These are phyloP conservation scores for Drosophila erecta DNA, from an alignment of 1,140 invertebrate genomes.

Conservation along the genomic window DNA sequence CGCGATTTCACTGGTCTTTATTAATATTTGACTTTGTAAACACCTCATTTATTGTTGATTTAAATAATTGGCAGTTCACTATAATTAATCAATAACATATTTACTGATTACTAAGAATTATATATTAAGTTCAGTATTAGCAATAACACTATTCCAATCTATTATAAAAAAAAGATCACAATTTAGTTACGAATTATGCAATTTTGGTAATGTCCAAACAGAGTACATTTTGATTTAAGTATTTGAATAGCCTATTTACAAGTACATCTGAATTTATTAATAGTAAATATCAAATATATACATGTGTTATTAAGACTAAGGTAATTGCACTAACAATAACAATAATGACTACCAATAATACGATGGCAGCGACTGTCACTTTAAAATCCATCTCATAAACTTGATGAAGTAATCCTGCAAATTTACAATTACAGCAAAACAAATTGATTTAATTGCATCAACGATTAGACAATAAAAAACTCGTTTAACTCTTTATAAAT, in stretches of 20 bases:
- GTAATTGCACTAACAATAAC: slow-evolving; percentile 57
- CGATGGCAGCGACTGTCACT: slow-evolving; percentile 79
- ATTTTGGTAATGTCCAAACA: slow-evolving; percentile 39
- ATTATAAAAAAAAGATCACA: slow-evolving; percentile 44
- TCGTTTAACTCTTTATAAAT: slow-evolving; percentile 12
- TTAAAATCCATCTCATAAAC: slow-evolving; percentile 84
- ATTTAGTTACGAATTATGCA: slow-evolving; percentile 51
- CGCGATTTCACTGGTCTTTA: slow-evolving; percentile 19
- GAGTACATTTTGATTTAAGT: slow-evolving; percentile 27
- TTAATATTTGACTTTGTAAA: slow-evolving; percentile 16
- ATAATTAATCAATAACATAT: slow-evolving; percentile 36
- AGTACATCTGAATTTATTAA: slow-evolving; percentile 32
- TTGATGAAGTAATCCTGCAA: slow-evolving; percentile 84
- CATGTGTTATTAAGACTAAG: slow-evolving; percentile 47
- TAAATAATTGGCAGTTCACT: slow-evolving; percentile 41
- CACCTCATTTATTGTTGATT: slow-evolving; percentile 19
- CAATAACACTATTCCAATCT: slow-evolving; percentile 35
- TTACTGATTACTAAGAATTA: slow-evolving; percentile 19
- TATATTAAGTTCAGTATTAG: slow-evolving; percentile 13
- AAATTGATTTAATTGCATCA: slow-evolving; percentile 48
- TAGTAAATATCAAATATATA: slow-evolving; percentile 62
- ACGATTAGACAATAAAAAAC: slow-evolving; percentile 6
- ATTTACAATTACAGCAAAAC: slow-evolving; percentile 76
- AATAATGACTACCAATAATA: slow-evolving; percentile 62
- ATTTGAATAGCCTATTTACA: slow-evolving; percentile 45